Evolutionary conservation across 1,140 invertebrate species (phyloP).

Genomic region (Danaus melanippus): DNA sequence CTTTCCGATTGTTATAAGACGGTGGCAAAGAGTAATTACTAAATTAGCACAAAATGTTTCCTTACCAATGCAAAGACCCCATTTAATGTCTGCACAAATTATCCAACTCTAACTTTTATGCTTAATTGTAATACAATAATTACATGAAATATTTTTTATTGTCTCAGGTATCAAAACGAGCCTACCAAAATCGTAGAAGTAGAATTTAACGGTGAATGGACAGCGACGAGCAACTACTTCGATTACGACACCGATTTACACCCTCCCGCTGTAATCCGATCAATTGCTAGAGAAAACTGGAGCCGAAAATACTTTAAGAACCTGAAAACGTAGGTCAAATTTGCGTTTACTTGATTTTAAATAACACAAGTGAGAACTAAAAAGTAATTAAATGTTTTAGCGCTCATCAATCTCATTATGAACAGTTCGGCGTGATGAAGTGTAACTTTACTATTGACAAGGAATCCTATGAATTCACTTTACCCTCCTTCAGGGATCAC

Average conservation of each 20-base stretch:
- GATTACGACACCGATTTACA: constrained; percentile 79
- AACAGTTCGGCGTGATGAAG: constrained; percentile 77
- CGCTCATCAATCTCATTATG: constrained; percentile 82
- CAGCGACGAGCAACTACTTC: constrained; percentile 71
- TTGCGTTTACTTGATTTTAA: neutral
- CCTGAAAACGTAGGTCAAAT: constrained; percentile 73
- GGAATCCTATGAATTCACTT: constrained; percentile 58
- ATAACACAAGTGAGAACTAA: too few species aligned
- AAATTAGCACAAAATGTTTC: too few species aligned
- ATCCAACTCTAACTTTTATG: too few species aligned
- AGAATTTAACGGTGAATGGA: constrained; percentile 70
- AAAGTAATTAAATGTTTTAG: constrained; percentile 45
- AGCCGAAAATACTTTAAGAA: constrained; percentile 75
- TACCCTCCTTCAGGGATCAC: constrained; percentile 78
- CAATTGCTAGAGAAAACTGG: constrained; percentile 79
- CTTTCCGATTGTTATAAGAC: too few species aligned
- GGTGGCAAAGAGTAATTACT: too few species aligned
- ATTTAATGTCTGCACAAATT: too few species aligned
- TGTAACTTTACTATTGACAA: constrained; percentile 72
- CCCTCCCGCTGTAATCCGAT: constrained; percentile 73
- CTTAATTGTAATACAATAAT: too few species aligned
- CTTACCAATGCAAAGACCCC: too few species aligned
- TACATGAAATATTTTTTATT: neutral
- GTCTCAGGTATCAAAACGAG: constrained; percentile 56
- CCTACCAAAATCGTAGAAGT: constrained; percentile 64